Evolutionary conservation across 2,888 invertebrate species (phyloP).

Genomic region (Melinaea menophilus): DNA sequence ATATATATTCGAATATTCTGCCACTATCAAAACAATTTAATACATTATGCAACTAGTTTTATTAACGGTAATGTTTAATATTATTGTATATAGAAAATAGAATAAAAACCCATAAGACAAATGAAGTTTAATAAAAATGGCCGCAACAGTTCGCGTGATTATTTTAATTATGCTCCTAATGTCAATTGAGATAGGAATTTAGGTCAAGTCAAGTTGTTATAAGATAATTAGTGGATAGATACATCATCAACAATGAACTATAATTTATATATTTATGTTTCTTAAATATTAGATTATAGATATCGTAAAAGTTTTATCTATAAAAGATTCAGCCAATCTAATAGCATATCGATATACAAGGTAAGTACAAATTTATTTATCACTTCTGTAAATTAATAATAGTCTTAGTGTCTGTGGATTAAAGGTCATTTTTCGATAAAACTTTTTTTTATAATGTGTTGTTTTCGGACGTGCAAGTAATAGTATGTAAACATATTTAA

Average conservation of each 20-base stretch:
- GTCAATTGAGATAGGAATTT: conserved; percentile 61
- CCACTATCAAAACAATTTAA: no score
- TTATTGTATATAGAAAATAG: no score
- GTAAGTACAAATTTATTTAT: conserved; percentile 5
- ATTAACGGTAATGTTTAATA: no score
- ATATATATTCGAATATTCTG: no score
- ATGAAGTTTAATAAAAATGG: conserved; percentile 40
- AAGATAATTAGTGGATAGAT: conserved; percentile 1
- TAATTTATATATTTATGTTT: background rate
- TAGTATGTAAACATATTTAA: conserved; percentile 38
- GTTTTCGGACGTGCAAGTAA: conserved; percentile 27
- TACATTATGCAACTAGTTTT: no score
- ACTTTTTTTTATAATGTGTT: background rate
- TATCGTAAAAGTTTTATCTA: conserved; percentile 1
- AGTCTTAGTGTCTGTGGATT: background rate
- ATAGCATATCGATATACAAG: conserved; percentile 17
- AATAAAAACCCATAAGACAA: no score
- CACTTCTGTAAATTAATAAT: background rate
- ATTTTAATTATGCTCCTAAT: conserved; percentile 51
- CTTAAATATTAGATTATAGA: background rate
- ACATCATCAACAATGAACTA: background rate
- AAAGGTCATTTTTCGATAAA: background rate
- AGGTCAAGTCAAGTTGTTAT: conserved; percentile 48
- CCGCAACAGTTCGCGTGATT: conserved; percentile 43
- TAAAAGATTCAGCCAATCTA: background rate